Evolutionary conservation across 2,888 invertebrate genomes (phyloP).

Genomic region (Hesperia comma): DNA sequence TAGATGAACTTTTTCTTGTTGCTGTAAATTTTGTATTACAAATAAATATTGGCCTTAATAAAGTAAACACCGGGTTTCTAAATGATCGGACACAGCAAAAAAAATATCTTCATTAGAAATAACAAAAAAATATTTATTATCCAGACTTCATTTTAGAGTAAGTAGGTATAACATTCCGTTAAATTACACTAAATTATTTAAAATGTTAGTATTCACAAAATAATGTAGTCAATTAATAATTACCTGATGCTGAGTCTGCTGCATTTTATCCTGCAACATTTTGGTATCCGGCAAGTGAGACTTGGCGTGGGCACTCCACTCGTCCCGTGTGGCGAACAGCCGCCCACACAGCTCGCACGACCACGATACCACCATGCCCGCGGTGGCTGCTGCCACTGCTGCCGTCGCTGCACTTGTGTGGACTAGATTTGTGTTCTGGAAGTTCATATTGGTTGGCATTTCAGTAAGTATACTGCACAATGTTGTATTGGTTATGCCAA

Average conservation of each 20-base stretch:
- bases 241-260: conserved; percentile 77
- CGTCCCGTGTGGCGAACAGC: conserved; percentile 88
- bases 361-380: conserved; percentile 87
- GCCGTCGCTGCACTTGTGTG: conserved; percentile 78
- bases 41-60: no score
- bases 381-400: conserved; percentile 75
- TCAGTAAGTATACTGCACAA: no score
- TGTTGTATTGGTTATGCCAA: no score
- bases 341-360: conserved; percentile 90
- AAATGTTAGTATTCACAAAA: no score
- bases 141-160: no score
- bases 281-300: conserved; percentile 86
- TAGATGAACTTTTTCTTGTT: conserved; percentile 79
- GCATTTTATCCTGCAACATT: conserved; percentile 76
- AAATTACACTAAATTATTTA: no score
- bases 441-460: background rate
- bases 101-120: no score
- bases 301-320: conserved; percentile 90
- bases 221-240: background rate
- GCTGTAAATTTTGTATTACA: conserved; percentile 52
- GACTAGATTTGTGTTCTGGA: conserved; percentile 76
- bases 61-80: no score
- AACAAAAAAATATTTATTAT: no score
- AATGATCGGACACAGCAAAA: no score
- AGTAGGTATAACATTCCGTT: no score